Percentiles rank a stretch among this genome's conserved stretches.
Evolutionary conservation across 2,113 vertebrate genomes (phyloP).

Genomic region (Myotis davidii): DNA sequence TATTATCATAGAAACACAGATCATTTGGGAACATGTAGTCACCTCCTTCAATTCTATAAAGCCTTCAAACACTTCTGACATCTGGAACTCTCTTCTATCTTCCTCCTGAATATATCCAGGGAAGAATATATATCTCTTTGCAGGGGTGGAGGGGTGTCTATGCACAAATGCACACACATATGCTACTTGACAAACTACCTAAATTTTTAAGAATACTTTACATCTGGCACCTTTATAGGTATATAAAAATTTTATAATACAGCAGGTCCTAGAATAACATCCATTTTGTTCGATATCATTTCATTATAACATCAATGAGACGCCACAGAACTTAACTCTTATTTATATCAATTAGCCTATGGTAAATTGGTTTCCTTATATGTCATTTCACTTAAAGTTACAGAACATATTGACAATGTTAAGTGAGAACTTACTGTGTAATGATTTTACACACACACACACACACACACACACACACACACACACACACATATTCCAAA

Average conservation of each 20-base stretch:
- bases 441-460: neutral
- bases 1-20: neutral
- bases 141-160: neutral
- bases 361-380: neutral
- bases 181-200: neutral
- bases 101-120: slow-evolving; percentile 15
- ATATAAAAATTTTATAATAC: neutral
- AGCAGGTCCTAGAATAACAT: neutral
- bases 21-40: neutral
- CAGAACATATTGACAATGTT: neutral
- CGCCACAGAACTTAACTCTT: neutral
- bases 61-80: slow-evolving; percentile 23
- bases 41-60: neutral
- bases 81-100: neutral
- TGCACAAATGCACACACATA: neutral
- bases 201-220: neutral
- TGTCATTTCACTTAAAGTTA: neutral
- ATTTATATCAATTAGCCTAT: neutral
- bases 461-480: too few relatives aligned
- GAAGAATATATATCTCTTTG: neutral
- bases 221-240: neutral
- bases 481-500: neutral
- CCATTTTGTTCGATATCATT: neutral
- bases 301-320: neutral
- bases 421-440: neutral